Evolutionary conservation across 2,888 invertebrate species (phyloP).

Genomic region (Phengaris arion): DNA sequence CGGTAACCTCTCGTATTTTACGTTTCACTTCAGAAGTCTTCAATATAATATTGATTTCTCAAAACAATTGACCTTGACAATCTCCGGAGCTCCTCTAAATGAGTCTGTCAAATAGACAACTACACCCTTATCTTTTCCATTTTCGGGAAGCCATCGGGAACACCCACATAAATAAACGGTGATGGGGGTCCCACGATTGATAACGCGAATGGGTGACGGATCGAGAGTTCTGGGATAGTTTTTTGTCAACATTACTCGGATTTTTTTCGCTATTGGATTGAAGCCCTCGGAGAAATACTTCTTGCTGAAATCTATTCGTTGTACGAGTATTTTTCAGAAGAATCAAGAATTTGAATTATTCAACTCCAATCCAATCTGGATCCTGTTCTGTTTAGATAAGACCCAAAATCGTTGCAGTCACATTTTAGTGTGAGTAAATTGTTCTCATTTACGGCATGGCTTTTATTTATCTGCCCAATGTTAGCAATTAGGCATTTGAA

Average conservation of each 20-base stretch:
- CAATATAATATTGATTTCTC: not conserved
- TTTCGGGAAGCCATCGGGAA: constrained; percentile 60
- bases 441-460: not conserved
- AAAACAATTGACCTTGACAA: constrained; percentile 5
- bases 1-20: not conserved
- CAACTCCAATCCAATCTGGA: not conserved
- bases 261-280: not conserved
- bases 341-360: no score
- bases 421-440: not conserved
- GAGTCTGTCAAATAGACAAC: not conserved
- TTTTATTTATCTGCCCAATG: constrained; percentile 21
- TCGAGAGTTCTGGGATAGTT: constrained; percentile 48
- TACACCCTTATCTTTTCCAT: constrained; percentile 59
- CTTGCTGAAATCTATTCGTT: no score
- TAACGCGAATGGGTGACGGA: constrained; percentile 68
- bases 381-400: not conserved
- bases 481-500: constrained; percentile 12
- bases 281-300: no score
- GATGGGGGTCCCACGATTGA: constrained; percentile 73
- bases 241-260: constrained; percentile 35
- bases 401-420: not conserved
- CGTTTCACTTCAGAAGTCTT: not conserved
- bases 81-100: not conserved
- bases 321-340: no score
- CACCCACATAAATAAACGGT: constrained; percentile 68